Base-by-base conservation (phyloP, 2,888 invertebrate species). In the Scaptomyza polygonia region DNA sequence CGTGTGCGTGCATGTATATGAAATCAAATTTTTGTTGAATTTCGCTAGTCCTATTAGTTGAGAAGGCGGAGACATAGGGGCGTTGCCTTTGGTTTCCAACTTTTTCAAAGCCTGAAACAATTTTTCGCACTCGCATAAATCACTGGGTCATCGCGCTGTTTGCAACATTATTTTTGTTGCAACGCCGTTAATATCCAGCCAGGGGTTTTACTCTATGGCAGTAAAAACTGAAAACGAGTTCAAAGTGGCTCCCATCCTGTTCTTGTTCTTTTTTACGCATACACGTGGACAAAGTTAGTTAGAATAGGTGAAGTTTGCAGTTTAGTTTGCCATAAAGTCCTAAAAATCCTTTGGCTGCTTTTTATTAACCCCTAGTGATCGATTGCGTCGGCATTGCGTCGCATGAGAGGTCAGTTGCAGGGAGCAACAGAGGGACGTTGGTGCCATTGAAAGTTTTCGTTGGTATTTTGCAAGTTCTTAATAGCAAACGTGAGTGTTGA, bases 351-450 rank as follows among this genome's bases (percentile, higher is more conserved):
- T 68, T 45, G 57, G 49, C 58, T 72, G 78, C 72, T 57, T 67
- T 78, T 77, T 75, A 78, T 78, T 78, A 78, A 72, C 76, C 79
- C 75, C 69, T 59, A 48, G 76, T 78, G 77, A 78, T 75, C 79
- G 72, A 78, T 79, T 69, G 76, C 69, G 62, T 56, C 64, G 67
- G 75, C 74, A 74, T 66, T 75, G 57, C 67, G 69, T 42, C 68
- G 67, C 67, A 52, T 36, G 39, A 42, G n/a, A n/a, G n/a, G n/a
- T n/a, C n/a, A n/a, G n/a, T n/a, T n/a, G n/a, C n/a, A 44, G 59
- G 29, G 34, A 25, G 30, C 21, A 25, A 43, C 29, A 48, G 16
- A 9, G 2, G 21, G 16, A 30, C 54, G 34, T 34, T 43, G 63
- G 45, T 30, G 44, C 43, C 53, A 43, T 45, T 51, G 47, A 56